Conservation (phyloP, 2,888 invertebrate species). For the Pharmacophagus antenor region DNA sequence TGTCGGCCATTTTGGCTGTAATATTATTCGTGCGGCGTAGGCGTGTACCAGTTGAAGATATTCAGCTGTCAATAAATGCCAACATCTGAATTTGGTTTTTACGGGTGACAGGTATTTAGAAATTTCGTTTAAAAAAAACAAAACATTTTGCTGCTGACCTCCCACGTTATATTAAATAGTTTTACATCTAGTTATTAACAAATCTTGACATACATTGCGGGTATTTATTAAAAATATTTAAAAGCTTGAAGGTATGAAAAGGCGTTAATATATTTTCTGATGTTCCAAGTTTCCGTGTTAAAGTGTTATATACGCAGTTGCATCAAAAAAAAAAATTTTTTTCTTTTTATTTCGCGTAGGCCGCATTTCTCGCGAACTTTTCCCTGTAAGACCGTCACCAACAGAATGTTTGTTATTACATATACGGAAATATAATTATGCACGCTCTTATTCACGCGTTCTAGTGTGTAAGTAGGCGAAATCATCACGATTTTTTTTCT, state of each 20-base stretch:
- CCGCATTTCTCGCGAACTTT: slow-evolving; percentile 29
- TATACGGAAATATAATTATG: slow-evolving; percentile 32
- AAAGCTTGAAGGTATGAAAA: neutral
- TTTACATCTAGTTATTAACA: too few species aligned
- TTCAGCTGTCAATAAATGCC: slow-evolving; percentile 11
- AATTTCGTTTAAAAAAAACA: neutral
- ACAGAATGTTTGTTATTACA: slow-evolving; percentile 10
- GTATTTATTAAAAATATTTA: neutral
- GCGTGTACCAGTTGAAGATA: slow-evolving; percentile 41
- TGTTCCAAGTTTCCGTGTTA: neutral
- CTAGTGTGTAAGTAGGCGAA: slow-evolving; percentile 41
- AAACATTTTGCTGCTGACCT: too few species aligned
- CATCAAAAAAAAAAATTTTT: too few species aligned
- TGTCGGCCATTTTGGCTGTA: slow-evolving; percentile 70
- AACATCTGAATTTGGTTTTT: neutral
- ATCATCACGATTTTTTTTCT: slow-evolving; percentile 32
- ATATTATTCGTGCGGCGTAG: slow-evolving; percentile 46
- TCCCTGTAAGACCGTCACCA: neutral
- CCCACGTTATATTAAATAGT: too few species aligned
- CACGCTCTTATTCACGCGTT: slow-evolving; percentile 46
- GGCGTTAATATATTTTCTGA: neutral
- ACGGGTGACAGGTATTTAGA: neutral
- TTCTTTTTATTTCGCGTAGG: slow-evolving; percentile 34
- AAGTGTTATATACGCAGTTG: too few species aligned
- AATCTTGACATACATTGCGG: neutral